Conservation (phyloP, 2,797 vertebrate genomes). For the Parauchenoglanis punctatus region DNA sequence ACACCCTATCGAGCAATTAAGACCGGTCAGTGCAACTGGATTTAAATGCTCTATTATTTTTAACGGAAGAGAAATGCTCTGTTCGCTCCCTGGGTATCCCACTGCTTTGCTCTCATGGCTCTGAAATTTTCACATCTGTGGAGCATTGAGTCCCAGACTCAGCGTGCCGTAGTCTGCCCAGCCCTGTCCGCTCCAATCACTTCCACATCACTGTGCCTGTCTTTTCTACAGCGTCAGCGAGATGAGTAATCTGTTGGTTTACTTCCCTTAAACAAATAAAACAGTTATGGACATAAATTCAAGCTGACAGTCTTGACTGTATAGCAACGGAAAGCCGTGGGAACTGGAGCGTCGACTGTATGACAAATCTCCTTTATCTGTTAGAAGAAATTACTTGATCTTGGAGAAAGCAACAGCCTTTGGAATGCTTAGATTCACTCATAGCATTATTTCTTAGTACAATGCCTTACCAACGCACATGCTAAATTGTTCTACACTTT, state of each 20-base stretch:
- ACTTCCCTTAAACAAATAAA: background rate
- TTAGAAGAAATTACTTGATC: background rate
- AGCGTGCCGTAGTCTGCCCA: constrained; percentile 20
- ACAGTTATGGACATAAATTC: background rate
- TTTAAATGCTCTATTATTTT: background rate
- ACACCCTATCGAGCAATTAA: background rate
- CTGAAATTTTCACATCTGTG: constrained; percentile 27
- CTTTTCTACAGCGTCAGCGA: background rate
- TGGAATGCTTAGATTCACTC: background rate
- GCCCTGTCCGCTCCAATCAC: constrained; percentile 21
- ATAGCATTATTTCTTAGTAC: background rate
- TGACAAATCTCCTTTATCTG: background rate
- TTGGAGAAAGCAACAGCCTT: background rate
- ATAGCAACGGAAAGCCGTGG: background rate
- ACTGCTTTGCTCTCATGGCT: background rate
- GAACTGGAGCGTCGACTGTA: background rate
- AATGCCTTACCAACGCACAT: background rate
- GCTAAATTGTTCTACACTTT: background rate
- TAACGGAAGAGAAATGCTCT: background rate
- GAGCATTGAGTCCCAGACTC: constrained; percentile 7
- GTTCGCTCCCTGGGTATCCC: background rate
- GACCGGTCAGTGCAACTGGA: background rate
- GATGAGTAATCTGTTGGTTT: background rate
- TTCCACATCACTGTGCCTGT: constrained; percentile 21
- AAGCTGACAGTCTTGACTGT: background rate